A percentile compares a stretch with the other conserved stretches of the same genome.
phyloP scores from a whole-genome alignment of 2,797 vertebrate species.

The Nyctalus aviator region DNA sequence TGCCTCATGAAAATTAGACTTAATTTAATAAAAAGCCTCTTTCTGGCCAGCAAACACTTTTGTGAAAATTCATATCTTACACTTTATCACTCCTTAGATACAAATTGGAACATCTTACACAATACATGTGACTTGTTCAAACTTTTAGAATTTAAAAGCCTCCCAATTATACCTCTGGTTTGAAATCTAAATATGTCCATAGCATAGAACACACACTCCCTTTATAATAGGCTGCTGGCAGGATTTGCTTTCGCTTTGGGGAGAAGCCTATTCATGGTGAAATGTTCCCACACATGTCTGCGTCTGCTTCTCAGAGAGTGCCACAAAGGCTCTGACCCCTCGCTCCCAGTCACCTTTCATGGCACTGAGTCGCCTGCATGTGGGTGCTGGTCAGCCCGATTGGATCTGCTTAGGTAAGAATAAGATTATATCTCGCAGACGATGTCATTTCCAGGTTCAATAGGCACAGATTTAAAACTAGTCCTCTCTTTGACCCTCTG shows the following conservation, averaged over 20 bases:
- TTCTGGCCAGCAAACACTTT: conserved; percentile 43
- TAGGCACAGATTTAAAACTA: conserved; percentile 91
- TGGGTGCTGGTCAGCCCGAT: conserved; percentile 90
- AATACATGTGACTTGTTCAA: conserved; percentile 82
- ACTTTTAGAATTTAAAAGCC: conserved; percentile 77
- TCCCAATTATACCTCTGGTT: conserved; percentile 75
- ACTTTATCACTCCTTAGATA: conserved; percentile 58
- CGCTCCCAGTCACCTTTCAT: conserved; percentile 91
- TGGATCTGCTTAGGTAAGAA: conserved; percentile 91
- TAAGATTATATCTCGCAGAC: conserved; percentile 91
- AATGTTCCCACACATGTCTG: conserved; percentile 91
- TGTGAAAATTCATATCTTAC: conserved; percentile 70
- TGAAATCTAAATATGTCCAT: conserved; percentile 80
- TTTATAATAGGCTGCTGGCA: conserved; percentile 85
- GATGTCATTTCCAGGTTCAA: conserved; percentile 91
- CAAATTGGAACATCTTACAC: conserved; percentile 72
- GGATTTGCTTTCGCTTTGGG: conserved; percentile 87
- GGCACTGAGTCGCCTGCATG: conserved; percentile 88
- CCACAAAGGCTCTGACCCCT: conserved; percentile 90
- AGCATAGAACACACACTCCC: conserved; percentile 81
- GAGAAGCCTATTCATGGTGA: conserved; percentile 88
- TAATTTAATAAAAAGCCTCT: conserved; percentile 41
- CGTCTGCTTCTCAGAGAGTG: conserved; percentile 89
- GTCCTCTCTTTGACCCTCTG: conserved; percentile 90
- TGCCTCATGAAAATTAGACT: conserved; percentile 71